Evolutionary conservation across 2,797 vertebrate species (phyloP), one percentile per base, ranked within the genome.

Genomic region (Rhinophrynus dorsalis): DNA sequence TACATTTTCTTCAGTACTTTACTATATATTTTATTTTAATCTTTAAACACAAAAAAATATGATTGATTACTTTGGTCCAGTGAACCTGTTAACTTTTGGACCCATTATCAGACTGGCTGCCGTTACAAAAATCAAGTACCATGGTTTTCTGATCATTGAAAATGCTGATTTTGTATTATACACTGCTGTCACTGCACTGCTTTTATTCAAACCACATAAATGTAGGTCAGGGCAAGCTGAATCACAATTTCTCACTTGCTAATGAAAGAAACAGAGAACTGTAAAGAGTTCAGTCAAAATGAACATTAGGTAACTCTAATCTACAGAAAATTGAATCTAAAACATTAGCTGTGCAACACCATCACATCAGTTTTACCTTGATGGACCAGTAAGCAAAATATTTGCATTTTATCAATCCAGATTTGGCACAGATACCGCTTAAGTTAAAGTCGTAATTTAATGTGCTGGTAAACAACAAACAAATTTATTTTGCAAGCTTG

Each of bases 141-240:
- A 67, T 15, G 27, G 42, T 30, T 27, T 18, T 18, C 51, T 48
- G 38, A 71, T 64, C 52, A 64, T 42, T n/a, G 27, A 21, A 71
- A 64, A 63, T 64, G 58, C 60, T 63, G 60, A 56, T 71, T 60
- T 50, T 62, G 51, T 52, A 71, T 71, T 71, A 64, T 58, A 71
- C 60, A 35, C 21, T 70, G 15, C 32, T 27, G 61, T 70, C 68
- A 70, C 48, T 70, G 59, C 48, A 37, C 45, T 59, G 48, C 56
- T 64, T 40, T 71, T 64, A 71, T 71, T 71, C 68, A 64, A 64
- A 29, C 51, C 68, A 71, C 51, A 71, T 64, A 57, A 64, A 71
- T 57, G 68, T 58, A 71, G 68, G 68, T 64, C 68, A 71, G 60
- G 68, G 60, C 60, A 57, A 40, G 42, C 42, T 21, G 52, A 70